These are phyloP conservation scores for Cheilosia pagana DNA, from an alignment of 2,888 invertebrate species.

Conservation along the genomic window DNA sequence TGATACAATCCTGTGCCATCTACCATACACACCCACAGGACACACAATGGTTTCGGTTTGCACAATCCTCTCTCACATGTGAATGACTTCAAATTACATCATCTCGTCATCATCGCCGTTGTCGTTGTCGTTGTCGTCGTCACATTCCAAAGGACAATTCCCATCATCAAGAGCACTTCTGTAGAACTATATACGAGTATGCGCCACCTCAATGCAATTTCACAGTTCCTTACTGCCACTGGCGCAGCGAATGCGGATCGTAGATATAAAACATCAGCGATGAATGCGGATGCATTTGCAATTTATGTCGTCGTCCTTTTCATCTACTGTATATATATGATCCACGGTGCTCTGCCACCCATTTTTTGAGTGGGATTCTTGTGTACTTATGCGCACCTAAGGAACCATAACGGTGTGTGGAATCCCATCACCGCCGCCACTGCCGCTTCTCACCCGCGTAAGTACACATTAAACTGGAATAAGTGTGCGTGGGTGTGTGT, in stretches of 20 bases:
- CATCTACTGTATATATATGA: neutral
- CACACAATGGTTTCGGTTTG: constrained; percentile 14
- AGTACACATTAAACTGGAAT: constrained; percentile 57
- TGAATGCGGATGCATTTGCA: constrained; percentile 72
- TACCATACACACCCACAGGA: neutral
- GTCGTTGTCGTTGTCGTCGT: neutral
- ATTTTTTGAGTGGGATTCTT: constrained; percentile 11
- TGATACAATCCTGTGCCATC: constrained; percentile 27
- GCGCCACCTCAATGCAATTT: constrained; percentile 66
- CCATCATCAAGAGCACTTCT: constrained; percentile 30
- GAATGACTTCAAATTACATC: constrained; percentile 69
- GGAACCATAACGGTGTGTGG: constrained; percentile 54
- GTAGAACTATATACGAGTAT: neutral
- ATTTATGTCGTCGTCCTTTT: constrained; percentile 67
- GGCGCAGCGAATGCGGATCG: constrained; percentile 59
- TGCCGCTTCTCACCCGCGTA: constrained; percentile 29
- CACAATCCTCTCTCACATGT: constrained; percentile 53
- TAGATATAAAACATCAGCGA: constrained; percentile 71
- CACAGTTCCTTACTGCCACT: constrained; percentile 63
- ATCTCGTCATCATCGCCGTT: constrained; percentile 9
- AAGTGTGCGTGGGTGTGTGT: neutral
- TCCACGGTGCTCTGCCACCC: neutral
- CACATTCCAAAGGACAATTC: constrained; percentile 55
- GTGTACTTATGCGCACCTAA: constrained; percentile 62
- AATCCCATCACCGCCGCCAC: constrained; percentile 37